Evolutionary conservation across 1,140 invertebrate genomes (phyloP), one percentile per base, ranked within the genome.

Genomic region (Odontomachus brunneus): DNA sequence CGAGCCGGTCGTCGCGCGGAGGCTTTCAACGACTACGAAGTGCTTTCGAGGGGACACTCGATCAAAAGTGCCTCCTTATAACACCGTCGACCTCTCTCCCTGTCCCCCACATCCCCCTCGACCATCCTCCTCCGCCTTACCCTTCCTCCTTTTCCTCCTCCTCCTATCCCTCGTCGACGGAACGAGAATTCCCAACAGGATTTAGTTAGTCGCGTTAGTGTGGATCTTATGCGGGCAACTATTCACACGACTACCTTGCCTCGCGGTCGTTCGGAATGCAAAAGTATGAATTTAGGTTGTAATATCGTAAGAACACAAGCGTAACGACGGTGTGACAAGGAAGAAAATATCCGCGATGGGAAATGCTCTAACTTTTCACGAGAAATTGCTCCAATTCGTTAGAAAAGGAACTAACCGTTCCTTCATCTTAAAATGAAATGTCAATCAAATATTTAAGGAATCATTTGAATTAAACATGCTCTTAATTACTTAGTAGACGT

Each of bases 51-150:
- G 60, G 65, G 80, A 72, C 51, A 83, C 86, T 85, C 78, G 80
- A 83, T 87, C 59, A 87, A 87, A 85, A 87, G 84, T 83, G 33
- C 44, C 83, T 84, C 53, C 85, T 85, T 85, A 66, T 75, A 65
- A 82, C 72, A 69, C 76, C 63, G 49, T 74, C 63, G 62, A 49
- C 19, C 59, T 71, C 14, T 12, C 60, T 9, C 19, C 14, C 29
- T 44, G 0, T n/a, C 12, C 22, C 24, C 29, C 19, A n/a, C n/a
- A n/a, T 4, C 9, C 0, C 29, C 0, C 29, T 26, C 59, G n/a
- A n/a, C n/a, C n/a, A n/a, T n/a, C n/a, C n/a, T n/a, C n/a, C 24
- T 9, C 3, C 38, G 3, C 38, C 38, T 12, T 67, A n/a, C 33
- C 49, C 14, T 15, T 26, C 29, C 4, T n/a, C 12, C 22, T 44